Base-by-base conservation (phyloP, 2,113 vertebrate genomes). In the Triplophysa tibetana region DNA sequence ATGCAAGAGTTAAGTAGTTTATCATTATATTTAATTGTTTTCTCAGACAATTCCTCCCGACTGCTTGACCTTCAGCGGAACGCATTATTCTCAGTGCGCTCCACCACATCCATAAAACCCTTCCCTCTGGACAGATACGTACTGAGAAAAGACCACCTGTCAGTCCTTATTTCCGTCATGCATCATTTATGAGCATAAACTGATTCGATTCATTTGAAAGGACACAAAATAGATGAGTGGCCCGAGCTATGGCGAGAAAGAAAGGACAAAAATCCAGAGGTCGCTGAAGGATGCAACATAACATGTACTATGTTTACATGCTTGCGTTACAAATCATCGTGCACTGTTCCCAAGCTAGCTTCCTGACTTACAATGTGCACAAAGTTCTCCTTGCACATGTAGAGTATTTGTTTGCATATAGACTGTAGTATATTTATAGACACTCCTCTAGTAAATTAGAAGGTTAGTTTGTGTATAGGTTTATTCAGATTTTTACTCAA, bases 171-270 rank as follows among this genome's bases (percentile, higher is more conserved):
- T 23, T 62, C 43, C 23, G 5, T 62, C 73, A 75, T 75, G 58
- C 58, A 75, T 75, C 60, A 75, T 75, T 75, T 75, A 75, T 75
- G 41, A 75, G 73, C 33, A 63, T 50, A 75, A 75, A 75, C 23
- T 29, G 41, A 75, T 75, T 75, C 16, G 10, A 75, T 75, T 45
- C 23, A 62, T 75, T 23, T 63, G 23, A 50, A 74, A 41, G 13
- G n/a, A 74, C n/a, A 61, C 61, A 60, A 45, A 74, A 61, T 17
- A 74, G 13, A 73, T 21, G n/a, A 43, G 54, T 17, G 60, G 56
- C 13, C 56, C 1, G 12, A 73, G 19, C 19, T 58, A 58, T 58
- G 19, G 54, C 54, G 21, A 58, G 19, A n/a, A 23, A 9, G 33
- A 73, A 21, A 48, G 41, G 29, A 60, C 33, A 16, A 23, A 26